Evolutionary conservation across 2,113 vertebrate species (phyloP).

Genomic region (Ellobius talpinus): DNA sequence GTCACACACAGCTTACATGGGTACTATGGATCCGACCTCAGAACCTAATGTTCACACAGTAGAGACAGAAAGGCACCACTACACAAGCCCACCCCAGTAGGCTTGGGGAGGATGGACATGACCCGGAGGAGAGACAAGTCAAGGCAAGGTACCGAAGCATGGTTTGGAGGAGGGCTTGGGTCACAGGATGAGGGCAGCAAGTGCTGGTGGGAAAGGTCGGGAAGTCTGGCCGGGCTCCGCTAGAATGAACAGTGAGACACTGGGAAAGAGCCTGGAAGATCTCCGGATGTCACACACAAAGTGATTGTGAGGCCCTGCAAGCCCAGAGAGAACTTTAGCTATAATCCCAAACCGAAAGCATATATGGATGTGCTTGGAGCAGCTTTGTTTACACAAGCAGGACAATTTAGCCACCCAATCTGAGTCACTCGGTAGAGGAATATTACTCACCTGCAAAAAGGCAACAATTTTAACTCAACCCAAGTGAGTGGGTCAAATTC

Average conservation of each 20-base stretch:
- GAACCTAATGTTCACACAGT: background rate
- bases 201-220: background rate
- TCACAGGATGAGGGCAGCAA: background rate
- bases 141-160: background rate
- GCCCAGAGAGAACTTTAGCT: background rate
- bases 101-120: no score
- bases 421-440: background rate
- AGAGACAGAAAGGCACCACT: no score
- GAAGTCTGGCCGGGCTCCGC: no score
- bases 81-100: no score
- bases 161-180: background rate
- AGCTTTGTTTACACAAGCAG: background rate
- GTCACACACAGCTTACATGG: background rate
- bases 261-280: background rate
- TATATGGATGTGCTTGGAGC: background rate
- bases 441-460: background rate
- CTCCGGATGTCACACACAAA: background rate
- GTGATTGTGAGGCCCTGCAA: no score
- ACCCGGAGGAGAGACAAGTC: background rate
- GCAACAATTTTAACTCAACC: background rate
- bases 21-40: background rate
- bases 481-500: background rate
- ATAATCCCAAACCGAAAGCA: no score
- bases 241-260: background rate
- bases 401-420: background rate